These are phyloP conservation scores for Tamias sibiricus DNA, from an alignment of 2,113 vertebrate genomes.

Conservation along the genomic window DNA sequence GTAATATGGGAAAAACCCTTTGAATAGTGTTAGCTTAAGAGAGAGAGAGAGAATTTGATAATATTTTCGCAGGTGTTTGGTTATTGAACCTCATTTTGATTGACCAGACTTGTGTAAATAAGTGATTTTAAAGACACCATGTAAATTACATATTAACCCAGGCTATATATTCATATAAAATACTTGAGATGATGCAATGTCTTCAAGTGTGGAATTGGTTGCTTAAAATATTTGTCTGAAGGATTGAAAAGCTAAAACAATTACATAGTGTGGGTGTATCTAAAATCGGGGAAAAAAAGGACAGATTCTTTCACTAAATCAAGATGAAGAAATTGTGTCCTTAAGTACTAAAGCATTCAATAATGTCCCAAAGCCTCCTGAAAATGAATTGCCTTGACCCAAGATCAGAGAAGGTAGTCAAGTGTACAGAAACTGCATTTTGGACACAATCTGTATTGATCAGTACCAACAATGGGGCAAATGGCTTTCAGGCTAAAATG, in stretches of 20 bases:
- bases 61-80: not conserved
- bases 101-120: not conserved
- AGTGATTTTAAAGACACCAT: not conserved
- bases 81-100: not conserved
- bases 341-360: not conserved
- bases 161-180: not conserved
- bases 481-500: not conserved
- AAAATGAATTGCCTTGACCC: not conserved
- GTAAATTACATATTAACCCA: not conserved
- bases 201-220: not conserved
- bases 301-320: not conserved
- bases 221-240: not conserved
- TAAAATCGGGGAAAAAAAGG: not conserved
- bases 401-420: not conserved
- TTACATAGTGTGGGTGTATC: not conserved
- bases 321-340: not conserved
- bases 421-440: not conserved
- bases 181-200: not conserved
- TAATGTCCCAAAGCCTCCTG: not conserved
- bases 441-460: not conserved
- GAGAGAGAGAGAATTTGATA: not conserved
- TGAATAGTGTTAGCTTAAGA: not conserved
- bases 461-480: not conserved
- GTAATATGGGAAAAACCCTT: not conserved
- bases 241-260: not conserved